phyloP scores from a whole-genome alignment of 1,140 invertebrate species.

The Aphis craccivora region DNA sequence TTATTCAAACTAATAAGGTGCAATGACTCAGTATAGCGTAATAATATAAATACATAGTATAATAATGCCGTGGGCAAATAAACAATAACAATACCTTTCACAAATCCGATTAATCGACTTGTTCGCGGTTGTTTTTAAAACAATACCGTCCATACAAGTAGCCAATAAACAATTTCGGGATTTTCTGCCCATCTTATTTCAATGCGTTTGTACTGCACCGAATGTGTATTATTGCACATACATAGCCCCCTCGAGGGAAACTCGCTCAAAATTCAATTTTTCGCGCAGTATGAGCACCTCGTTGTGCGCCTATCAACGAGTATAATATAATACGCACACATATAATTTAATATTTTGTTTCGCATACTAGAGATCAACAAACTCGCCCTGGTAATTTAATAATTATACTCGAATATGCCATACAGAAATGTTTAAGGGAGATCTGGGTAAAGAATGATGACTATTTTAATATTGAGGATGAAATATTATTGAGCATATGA shows the following conservation, averaged over 20 bases:
- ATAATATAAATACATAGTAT: not conserved
- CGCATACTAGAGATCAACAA: constrained; percentile 7
- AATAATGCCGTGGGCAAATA: not conserved
- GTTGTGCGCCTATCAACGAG: not conserved
- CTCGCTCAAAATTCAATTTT: constrained; percentile 22
- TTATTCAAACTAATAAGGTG: not conserved
- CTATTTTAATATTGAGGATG: too few relatives aligned
- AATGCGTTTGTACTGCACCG: not conserved
- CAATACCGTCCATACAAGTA: not conserved
- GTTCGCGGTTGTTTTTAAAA: not conserved
- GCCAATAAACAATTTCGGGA: not conserved
- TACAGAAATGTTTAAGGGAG: too few relatives aligned
- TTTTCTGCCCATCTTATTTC: not conserved
- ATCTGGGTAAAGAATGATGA: too few relatives aligned
- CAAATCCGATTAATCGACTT: not conserved
- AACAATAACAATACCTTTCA: not conserved
- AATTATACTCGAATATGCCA: not conserved
- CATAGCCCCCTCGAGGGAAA: not conserved
- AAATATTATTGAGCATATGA: too few relatives aligned
- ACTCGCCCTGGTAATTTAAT: not conserved
- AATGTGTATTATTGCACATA: not conserved
- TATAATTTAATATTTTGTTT: not conserved
- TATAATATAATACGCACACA: not conserved
- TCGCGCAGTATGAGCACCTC: constrained; percentile 15
- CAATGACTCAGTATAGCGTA: not conserved